These are phyloP conservation scores for Chromoteleia sp. DNA, from an alignment of 2,888 invertebrate species.

Conservation along the genomic window DNA sequence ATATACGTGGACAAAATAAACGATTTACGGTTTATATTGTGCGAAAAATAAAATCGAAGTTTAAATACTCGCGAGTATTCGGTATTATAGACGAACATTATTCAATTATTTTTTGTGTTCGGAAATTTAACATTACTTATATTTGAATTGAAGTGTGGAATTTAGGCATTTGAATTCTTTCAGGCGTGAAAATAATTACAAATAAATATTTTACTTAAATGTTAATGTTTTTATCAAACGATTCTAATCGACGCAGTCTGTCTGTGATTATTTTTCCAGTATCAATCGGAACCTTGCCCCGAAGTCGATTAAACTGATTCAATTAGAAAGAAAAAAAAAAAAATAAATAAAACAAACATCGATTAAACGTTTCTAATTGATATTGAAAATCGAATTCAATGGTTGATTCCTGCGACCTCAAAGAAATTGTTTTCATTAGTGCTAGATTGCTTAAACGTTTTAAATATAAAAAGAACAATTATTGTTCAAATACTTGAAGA, in stretches of 20 bases:
- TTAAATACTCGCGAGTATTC: too few relatives aligned
- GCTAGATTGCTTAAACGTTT: too few relatives aligned
- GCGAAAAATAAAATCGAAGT: too few relatives aligned
- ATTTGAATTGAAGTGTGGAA: not conserved
- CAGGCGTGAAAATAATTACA: not conserved
- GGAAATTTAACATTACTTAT: not conserved
- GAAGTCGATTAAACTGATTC: slow-evolving; percentile 7
- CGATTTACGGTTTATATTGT: not conserved
- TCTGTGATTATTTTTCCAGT: not conserved
- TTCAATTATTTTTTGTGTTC: not conserved
- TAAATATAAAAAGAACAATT: too few relatives aligned
- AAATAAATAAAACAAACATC: slow-evolving; percentile 4
- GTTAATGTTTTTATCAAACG: slow-evolving; percentile 1
- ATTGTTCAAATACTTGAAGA: too few relatives aligned
- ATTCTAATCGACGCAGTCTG: not conserved
- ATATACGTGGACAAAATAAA: not conserved
- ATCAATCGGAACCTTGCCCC: not conserved
- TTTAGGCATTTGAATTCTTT: not conserved
- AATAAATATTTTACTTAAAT: not conserved
- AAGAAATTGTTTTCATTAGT: not conserved
- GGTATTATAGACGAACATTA: too few relatives aligned
- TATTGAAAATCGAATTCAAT: slow-evolving; percentile 1
- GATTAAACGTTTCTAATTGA: slow-evolving; percentile 7
- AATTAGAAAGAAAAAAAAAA: not conserved
- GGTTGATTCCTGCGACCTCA: not conserved